Evolutionary conservation across 2,888 invertebrate species (phyloP).

Genomic region (Opisthograptis luteolata): DNA sequence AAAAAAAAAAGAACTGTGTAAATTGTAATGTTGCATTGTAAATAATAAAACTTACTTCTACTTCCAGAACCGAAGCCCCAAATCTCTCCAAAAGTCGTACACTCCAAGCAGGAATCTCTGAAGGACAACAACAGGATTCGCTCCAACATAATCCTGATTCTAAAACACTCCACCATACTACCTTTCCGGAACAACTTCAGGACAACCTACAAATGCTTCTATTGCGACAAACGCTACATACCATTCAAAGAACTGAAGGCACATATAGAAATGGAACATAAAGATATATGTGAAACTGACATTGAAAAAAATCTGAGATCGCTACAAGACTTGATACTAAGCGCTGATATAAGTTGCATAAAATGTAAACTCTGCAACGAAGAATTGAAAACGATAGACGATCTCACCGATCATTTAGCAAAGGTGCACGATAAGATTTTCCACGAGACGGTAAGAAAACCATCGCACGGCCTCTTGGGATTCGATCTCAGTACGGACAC

Average conservation of each 20-base stretch:
- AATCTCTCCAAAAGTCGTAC: neutral
- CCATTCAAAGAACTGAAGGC: slow-evolving; percentile 30
- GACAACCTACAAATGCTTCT: slow-evolving; percentile 32
- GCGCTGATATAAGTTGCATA: slow-evolving; percentile 41
- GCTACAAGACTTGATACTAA: slow-evolving; percentile 39
- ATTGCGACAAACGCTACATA: slow-evolving; percentile 36
- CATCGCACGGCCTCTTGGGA: slow-evolving; percentile 40
- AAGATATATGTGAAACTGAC: slow-evolving; percentile 19
- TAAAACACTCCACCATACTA: slow-evolving; percentile 15
- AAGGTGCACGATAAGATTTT: slow-evolving; percentile 31
- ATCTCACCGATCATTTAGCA: slow-evolving; percentile 36
- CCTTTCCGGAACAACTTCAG: slow-evolving; percentile 23
- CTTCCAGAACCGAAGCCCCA: neutral
- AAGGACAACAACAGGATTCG: slow-evolving; percentile 19
- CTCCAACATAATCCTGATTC: slow-evolving; percentile 9
- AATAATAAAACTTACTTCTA: neutral
- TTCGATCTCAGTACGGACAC: slow-evolving; percentile 40
- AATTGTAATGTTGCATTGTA: neutral
- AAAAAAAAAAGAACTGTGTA: neutral
- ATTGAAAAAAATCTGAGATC: slow-evolving; percentile 29
- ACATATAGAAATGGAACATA: slow-evolving; percentile 18
- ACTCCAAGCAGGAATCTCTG: slow-evolving; percentile 3
- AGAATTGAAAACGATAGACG: slow-evolving; percentile 36
- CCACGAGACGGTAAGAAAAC: slow-evolving; percentile 26
- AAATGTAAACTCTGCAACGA: slow-evolving; percentile 37